These are phyloP conservation scores for Nemopilema nomurai DNA, from an alignment of 30 jellyfish, hydroid and myxozoan genomes.

Conservation along the genomic window DNA sequence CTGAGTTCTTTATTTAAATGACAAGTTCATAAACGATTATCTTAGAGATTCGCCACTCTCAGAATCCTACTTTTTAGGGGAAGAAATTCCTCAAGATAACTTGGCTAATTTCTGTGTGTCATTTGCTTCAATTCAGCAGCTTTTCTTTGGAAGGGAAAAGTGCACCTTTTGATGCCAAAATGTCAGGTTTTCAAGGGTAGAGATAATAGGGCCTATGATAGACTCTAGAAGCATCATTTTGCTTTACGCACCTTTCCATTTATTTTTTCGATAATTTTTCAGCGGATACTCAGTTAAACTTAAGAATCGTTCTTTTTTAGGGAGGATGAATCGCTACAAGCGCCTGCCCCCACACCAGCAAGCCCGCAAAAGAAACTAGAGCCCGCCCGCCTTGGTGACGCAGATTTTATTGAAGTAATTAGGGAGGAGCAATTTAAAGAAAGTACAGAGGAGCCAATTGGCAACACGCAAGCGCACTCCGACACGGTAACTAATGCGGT, in stretches of 20 bases:
- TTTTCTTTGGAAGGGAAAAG: no score
- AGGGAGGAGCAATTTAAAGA: conserved; percentile 20
- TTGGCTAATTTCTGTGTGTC: no score
- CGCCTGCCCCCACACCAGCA: conserved; percentile 60
- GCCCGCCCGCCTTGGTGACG: background rate
- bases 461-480: background rate
- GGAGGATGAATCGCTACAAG: conserved; percentile 26
- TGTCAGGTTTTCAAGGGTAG: no score
- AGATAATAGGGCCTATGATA: background rate
- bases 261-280: background rate
- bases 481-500: background rate
- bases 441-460: background rate
- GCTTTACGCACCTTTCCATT: background rate
- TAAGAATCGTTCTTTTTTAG: conserved; percentile 3
- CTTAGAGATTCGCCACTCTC: no score
- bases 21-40: no score
- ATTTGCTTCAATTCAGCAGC: no score
- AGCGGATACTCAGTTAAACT: background rate
- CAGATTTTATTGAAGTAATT: conserved; percentile 27
- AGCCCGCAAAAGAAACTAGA: conserved; percentile 16
- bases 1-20: no score
- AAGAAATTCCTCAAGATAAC: no score
- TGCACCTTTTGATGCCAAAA: no score
- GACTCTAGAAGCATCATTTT: background rate
- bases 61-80: no score